Evolutionary conservation across 2,797 vertebrate genomes (phyloP).

Genomic region (Coregonus suidteri): DNA sequence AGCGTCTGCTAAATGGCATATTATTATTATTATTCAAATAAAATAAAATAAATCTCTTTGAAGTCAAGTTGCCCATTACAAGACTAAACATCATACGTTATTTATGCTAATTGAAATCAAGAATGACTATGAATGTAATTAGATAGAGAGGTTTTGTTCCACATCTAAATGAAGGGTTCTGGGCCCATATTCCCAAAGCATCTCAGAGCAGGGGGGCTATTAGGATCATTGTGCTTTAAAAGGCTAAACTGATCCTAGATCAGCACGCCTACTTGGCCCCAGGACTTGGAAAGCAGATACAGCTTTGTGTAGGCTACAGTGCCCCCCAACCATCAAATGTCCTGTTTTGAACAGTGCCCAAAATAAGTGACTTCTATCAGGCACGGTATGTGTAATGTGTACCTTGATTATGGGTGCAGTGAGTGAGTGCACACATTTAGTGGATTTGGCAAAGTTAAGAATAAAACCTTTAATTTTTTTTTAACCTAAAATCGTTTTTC

Average conservation of each 20-base stretch:
- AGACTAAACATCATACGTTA: neutral
- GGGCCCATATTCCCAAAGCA: neutral
- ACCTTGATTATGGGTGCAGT: neutral
- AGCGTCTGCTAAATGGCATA: too few relatives aligned
- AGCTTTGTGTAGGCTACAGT: neutral
- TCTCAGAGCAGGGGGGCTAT: neutral
- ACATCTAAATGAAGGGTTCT: neutral
- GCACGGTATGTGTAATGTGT: neutral
- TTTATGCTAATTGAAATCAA: neutral
- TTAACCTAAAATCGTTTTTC: slow-evolving; percentile 33
- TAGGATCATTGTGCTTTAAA: neutral
- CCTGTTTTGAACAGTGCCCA: neutral
- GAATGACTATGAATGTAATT: neutral
- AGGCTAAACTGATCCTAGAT: neutral
- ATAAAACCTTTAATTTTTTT: neutral
- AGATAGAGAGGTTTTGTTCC: neutral
- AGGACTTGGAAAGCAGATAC: neutral
- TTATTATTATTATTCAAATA: neutral
- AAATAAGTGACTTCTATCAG: neutral
- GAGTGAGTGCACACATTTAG: neutral
- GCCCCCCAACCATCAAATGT: neutral
- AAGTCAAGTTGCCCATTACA: neutral
- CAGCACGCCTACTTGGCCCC: neutral
- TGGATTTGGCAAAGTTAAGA: slow-evolving; percentile 26
- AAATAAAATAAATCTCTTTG: neutral